phyloP scores from a whole-genome alignment of 2,888 invertebrate genomes.

The Eupithecia tripunctaria region DNA sequence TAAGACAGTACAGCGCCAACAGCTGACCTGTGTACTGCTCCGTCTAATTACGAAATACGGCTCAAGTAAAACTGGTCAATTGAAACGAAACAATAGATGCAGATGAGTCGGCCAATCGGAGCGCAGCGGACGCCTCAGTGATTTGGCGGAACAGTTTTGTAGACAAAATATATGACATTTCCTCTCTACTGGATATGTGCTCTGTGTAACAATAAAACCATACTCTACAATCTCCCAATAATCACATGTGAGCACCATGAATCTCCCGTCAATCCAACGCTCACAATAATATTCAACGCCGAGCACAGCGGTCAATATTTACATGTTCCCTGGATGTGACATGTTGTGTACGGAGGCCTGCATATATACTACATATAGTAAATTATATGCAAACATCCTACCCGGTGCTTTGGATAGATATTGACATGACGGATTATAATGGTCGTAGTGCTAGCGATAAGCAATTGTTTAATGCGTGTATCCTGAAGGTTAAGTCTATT shows the following conservation, averaged over 20 bases:
- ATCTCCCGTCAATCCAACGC: constrained; percentile 8
- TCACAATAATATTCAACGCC: constrained; percentile 21
- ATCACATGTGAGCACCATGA: constrained; percentile 8
- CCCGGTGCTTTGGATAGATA: constrained; percentile 17
- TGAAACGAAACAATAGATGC: too few species aligned
- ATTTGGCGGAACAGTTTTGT: too few species aligned
- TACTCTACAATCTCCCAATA: not conserved
- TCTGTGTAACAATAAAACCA: too few species aligned
- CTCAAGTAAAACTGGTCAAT: too few species aligned
- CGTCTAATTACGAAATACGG: too few species aligned
- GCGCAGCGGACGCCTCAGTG: too few species aligned
- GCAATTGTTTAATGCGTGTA: not conserved
- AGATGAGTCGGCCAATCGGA: too few species aligned
- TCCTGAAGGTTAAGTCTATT: too few species aligned
- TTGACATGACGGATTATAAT: constrained; percentile 16
- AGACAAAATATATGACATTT: too few species aligned
- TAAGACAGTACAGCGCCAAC: too few species aligned
- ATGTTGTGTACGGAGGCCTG: constrained; percentile 18
- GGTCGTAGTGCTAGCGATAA: constrained; percentile 12
- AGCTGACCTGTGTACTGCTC: too few species aligned
- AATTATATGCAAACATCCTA: constrained; percentile 26
- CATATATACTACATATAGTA: constrained; percentile 9
- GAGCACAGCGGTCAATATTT: constrained; percentile 27
- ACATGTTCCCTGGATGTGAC: constrained; percentile 20
- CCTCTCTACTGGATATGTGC: too few species aligned